Conservation (phyloP, 2,888 invertebrate species). For the Lepidochitona cinerea region DNA sequence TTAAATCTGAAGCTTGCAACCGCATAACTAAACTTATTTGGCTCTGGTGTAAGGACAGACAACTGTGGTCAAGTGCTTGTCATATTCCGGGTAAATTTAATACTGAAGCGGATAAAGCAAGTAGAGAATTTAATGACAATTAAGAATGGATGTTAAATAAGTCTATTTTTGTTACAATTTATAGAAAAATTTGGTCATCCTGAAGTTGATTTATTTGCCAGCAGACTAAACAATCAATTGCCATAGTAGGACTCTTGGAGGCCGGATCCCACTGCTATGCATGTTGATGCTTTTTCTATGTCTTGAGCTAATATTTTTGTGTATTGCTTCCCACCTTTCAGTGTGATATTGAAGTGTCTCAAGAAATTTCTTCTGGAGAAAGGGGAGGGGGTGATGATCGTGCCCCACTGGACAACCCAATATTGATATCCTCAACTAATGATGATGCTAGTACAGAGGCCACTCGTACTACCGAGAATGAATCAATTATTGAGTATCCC, state of each 20-base stretch:
- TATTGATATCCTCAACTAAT: not conserved
- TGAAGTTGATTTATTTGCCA: constrained; percentile 26
- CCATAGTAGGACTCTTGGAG: not conserved
- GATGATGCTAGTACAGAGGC: not conserved
- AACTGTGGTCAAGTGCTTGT: constrained; percentile 22
- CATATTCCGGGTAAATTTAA: constrained; percentile 27
- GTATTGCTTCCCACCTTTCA: constrained; percentile 1
- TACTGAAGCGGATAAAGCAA: constrained; percentile 17
- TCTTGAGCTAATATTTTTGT: not conserved
- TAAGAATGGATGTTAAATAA: constrained; percentile 22
- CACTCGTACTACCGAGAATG: not conserved
- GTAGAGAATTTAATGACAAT: constrained; percentile 10
- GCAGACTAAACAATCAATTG: constrained; percentile 13
- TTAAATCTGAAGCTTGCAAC: constrained; percentile 14
- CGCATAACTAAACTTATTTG: constrained; percentile 20
- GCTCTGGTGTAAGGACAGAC: constrained; percentile 19
- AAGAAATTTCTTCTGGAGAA: not conserved
- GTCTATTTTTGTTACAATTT: constrained; percentile 9
- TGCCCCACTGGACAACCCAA: not conserved
- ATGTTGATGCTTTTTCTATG: constrained; percentile 4
- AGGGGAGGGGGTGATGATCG: not conserved
- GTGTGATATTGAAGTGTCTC: not conserved
- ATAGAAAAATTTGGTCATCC: not conserved
- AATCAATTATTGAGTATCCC: not conserved
- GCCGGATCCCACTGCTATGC: not conserved